These are phyloP conservation scores for Cynoglossus semilaevis DNA, from an alignment of 2,113 vertebrate genomes.

Conservation along the genomic window DNA sequence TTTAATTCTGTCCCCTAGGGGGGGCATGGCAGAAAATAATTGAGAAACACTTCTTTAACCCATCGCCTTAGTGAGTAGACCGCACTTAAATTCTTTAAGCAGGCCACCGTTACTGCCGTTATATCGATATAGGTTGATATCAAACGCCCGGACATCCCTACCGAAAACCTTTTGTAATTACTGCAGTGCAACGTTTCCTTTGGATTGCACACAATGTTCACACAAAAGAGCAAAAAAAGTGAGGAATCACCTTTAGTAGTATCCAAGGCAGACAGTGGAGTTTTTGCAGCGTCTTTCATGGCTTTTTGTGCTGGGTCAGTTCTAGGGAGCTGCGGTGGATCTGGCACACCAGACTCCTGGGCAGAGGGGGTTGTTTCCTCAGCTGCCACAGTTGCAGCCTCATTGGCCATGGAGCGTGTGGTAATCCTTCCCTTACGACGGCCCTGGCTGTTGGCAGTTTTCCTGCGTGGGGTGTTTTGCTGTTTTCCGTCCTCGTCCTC, in stretches of 20 bases:
- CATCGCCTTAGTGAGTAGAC: too few species aligned
- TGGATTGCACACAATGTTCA: neutral
- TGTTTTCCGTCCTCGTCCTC: constrained; percentile 96
- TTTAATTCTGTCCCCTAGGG: too few species aligned
- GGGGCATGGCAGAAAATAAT: too few species aligned
- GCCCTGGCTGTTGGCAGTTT: constrained; percentile 97
- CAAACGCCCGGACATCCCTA: too few species aligned
- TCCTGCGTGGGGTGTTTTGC: constrained; percentile 87
- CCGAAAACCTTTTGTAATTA: too few species aligned
- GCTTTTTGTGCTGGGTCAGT: constrained; percentile 67
- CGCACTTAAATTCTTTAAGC: too few species aligned
- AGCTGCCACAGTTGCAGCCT: constrained; percentile 86
- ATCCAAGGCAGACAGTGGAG: constrained; percentile 64
- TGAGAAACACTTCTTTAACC: too few species aligned
- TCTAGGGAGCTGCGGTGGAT: constrained; percentile 70
- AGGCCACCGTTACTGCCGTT: too few species aligned
- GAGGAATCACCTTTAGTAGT: constrained; percentile 68
- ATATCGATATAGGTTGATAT: too few species aligned
- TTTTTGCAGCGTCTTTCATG: constrained; percentile 71
- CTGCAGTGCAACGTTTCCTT: too few species aligned
- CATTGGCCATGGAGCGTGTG: constrained; percentile 97
- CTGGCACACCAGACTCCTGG: constrained; percentile 78
- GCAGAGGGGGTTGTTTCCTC: constrained; percentile 85
- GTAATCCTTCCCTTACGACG: constrained; percentile 95
- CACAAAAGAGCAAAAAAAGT: neutral